Base-by-base conservation (phyloP, 2,797 vertebrate genomes). In the Thalassophryne amazonica region DNA sequence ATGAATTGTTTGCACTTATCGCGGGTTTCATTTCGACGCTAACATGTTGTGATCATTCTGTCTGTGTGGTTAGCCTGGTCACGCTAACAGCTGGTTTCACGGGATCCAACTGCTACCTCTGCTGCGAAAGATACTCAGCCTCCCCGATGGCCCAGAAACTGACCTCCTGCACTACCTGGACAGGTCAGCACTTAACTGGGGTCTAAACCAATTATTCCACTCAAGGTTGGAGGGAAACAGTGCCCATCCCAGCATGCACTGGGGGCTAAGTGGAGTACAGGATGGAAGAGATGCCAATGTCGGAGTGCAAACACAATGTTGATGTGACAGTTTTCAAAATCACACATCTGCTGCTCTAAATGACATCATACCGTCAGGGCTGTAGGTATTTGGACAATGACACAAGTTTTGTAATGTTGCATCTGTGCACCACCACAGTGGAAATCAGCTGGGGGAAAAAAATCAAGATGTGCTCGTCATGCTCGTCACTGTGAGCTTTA, bases 61-160 rank as follows among this genome's bases (percentile, higher is more conserved):
- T 35, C 4, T 54, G 11, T 17, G 10, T 46, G 18, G 30, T 79
- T 73, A 96, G 93, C 80, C 84, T 9, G 78, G 78, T 4, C 50
- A 76, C 28, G 53, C 77, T 41, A 94, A 89, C 30, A 12, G 61
- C 38, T 96, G 94, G 93, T 98, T 98, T 75, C 86, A 79, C 58
- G 95, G 96, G n/a, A 74, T 84, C 62, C 91, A 94, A 23, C 80
- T 99, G 57, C 73, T 92, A 39, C 93, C 95, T 30, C 85, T 99
- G 74, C 84, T 99, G 37, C 90, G 91, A 33, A 80, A 91, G 60
- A 92, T 93, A 6, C 84, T 99, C 45, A 83, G 37, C 27, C 94
- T 98, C 60, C 93, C 95, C 49, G 92, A 96, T 33, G 95, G 94
- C 25, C 92, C 93, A 9, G 95, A 98, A 91, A 98, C 89, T 0